phyloP scores from a whole-genome alignment of 2,797 vertebrate genomes.

The Thunnus albacares region DNA sequence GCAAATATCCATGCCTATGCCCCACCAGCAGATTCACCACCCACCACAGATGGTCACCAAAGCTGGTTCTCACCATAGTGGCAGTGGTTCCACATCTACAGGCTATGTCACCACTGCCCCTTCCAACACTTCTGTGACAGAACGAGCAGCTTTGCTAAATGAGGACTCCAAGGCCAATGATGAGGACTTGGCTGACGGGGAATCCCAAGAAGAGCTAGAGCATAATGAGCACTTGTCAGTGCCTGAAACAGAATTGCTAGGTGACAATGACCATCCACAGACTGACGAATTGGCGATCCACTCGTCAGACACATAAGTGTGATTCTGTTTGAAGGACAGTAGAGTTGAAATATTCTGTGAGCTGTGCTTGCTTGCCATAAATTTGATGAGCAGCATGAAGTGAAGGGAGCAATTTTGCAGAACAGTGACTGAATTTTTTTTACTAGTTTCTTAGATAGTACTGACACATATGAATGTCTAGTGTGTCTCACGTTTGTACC shows the following conservation, averaged over 20 bases:
- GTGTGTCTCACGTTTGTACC: slow-evolving; percentile 47
- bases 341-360: slow-evolving; percentile 57
- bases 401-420: slow-evolving; percentile 74
- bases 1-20: slow-evolving; percentile 95
- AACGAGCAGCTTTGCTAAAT: slow-evolving; percentile 88
- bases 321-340: slow-evolving; percentile 23
- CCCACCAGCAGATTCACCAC: slow-evolving; percentile 91
- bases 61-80: slow-evolving; percentile 94
- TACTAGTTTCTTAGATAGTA: slow-evolving; percentile 53
- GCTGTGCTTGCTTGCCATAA: slow-evolving; percentile 54
- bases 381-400: slow-evolving; percentile 51
- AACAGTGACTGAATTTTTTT: slow-evolving; percentile 72
- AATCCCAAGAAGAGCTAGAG: slow-evolving; percentile 82
- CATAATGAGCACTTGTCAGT: slow-evolving; percentile 89
- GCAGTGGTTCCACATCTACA: slow-evolving; percentile 97
- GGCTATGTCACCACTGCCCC: slow-evolving; percentile 95
- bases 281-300: slow-evolving; percentile 75
- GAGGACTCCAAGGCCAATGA: slow-evolving; percentile 83
- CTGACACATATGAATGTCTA: slow-evolving; percentile 48
- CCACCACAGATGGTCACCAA: slow-evolving; percentile 88
- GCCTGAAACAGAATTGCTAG: slow-evolving; percentile 94
- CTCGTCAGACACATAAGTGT: slow-evolving; percentile 67
- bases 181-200: slow-evolving; percentile 82
- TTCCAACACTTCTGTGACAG: slow-evolving; percentile 90
- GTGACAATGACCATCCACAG: slow-evolving; percentile 90